These are phyloP conservation scores for Raja brachyura DNA, from an alignment of 2,113 vertebrate species.

Conservation along the genomic window DNA sequence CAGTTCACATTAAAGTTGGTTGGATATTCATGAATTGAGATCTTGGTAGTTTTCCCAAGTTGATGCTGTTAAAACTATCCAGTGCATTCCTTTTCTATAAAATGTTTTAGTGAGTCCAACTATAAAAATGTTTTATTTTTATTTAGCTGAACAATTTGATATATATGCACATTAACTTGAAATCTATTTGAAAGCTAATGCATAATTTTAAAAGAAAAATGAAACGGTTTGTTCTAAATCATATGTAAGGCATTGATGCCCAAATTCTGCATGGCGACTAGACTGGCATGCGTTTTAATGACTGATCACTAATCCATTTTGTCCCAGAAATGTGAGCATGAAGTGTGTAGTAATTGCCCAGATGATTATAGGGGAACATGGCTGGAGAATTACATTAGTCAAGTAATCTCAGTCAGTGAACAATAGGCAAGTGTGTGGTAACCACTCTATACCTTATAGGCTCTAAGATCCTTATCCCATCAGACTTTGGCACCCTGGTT, in stretches of 20 bases:
- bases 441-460: neutral
- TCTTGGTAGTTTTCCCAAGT: too few species aligned
- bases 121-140: too few species aligned
- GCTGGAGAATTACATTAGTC: neutral
- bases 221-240: neutral
- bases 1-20: too few species aligned
- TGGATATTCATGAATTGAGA: too few species aligned
- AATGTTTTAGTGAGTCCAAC: too few species aligned
- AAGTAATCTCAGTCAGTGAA: neutral
- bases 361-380: neutral
- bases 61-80: too few species aligned
- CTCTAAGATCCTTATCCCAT: neutral
- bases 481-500: neutral
- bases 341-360: neutral
- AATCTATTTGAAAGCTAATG: too few species aligned
- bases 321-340: neutral
- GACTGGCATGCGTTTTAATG: neutral
- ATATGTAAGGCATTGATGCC: neutral
- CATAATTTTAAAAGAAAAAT: neutral
- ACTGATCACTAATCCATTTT: neutral
- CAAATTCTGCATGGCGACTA: neutral
- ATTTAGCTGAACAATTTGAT: too few species aligned
- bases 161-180: too few species aligned
- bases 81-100: too few species aligned
- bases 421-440: neutral